These are phyloP conservation scores for Lutraria lutraria DNA, from an alignment of 2,888 invertebrate species.

Conservation along the genomic window DNA sequence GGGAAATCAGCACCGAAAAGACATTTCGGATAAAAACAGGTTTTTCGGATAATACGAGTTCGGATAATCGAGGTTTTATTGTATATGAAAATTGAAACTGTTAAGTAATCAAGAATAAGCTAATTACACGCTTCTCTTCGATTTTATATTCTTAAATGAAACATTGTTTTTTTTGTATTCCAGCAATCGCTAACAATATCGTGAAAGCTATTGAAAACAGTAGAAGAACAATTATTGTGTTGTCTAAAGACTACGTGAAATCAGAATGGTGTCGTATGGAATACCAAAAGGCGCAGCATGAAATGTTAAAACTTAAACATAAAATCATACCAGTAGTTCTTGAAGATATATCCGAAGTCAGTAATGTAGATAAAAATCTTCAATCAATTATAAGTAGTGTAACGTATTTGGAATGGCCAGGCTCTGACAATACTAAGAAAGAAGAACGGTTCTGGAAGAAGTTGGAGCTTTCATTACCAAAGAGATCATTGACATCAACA, in stretches of 20 bases:
- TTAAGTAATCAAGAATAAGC: no score
- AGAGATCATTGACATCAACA: conserved; percentile 62
- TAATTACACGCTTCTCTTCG: no score
- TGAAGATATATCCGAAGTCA: conserved; percentile 69
- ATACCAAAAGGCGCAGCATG: conserved; percentile 82
- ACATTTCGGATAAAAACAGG: no score
- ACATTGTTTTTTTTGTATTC: conserved; percentile 49
- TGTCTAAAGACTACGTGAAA: conserved; percentile 76
- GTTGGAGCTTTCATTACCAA: conserved; percentile 74
- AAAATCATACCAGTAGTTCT: conserved; percentile 80
- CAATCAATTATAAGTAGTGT: conserved; percentile 76
- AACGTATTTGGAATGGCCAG: conserved; percentile 79
- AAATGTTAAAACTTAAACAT: conserved; percentile 81
- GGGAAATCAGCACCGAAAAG: no score
- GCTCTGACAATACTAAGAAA: conserved; percentile 64
- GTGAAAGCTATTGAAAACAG: conserved; percentile 79
- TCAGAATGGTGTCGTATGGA: conserved; percentile 82
- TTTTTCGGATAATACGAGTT: no score
- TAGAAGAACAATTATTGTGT: conserved; percentile 77
- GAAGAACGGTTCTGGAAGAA: conserved; percentile 76
- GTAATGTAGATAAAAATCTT: conserved; percentile 73
- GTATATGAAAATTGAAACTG: no score
- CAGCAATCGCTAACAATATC: conserved; percentile 81
- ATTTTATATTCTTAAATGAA: neutral
- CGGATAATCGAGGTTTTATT: no score